Conservation (phyloP, 2,113 vertebrate genomes). For the Sapajus apella region DNA sequence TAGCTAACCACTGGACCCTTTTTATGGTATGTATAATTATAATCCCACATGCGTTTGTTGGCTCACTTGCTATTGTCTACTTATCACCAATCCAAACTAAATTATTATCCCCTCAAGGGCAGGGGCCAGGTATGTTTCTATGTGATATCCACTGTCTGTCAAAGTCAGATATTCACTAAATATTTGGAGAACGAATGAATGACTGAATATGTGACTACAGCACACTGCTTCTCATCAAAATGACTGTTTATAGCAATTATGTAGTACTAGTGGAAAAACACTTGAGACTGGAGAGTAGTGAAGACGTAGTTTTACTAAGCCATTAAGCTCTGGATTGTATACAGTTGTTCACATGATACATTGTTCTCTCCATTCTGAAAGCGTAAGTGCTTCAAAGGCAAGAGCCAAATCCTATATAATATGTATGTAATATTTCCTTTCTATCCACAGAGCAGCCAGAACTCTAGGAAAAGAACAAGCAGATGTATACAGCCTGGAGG, state of each 20-base stretch:
- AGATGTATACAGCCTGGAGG: not conserved
- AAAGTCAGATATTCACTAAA: not conserved
- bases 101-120: not conserved
- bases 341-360: not conserved
- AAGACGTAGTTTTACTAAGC: not conserved
- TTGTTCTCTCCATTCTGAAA: slow-evolving; percentile 1
- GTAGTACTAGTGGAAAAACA: not conserved
- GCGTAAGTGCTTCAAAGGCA: not conserved
- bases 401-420: slow-evolving; percentile 2
- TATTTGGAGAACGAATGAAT: not conserved
- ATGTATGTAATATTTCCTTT: not conserved
- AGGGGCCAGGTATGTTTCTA: not conserved
- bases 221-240: not conserved
- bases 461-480: not conserved
- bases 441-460: not conserved
- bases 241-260: not conserved
- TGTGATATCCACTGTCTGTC: not conserved
- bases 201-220: not conserved
- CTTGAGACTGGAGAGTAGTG: not conserved
- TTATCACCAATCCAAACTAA: not conserved
- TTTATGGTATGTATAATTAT: not conserved
- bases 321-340: not conserved
- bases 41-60: not conserved
- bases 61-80: not conserved
- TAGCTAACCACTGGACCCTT: not conserved